Percentiles rank a stretch among this genome's conserved stretches.
Conservation (phyloP, 2,113 vertebrate genomes). For the Leucopsar rothschildi region DNA sequence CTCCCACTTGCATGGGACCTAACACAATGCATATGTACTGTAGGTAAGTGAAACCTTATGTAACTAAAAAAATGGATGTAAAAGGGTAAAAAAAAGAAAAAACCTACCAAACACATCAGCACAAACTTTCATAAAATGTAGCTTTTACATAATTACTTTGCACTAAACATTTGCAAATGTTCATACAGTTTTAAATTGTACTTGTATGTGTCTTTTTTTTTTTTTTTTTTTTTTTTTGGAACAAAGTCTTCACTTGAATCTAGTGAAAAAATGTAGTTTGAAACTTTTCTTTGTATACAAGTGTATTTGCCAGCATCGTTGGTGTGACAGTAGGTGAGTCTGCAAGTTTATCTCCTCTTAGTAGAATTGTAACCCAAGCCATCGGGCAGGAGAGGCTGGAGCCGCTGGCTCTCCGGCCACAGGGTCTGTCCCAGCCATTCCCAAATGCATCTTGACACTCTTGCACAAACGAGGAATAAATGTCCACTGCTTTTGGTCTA, state of each 20-base stretch:
- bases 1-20: slow-evolving; percentile 65
- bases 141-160: slow-evolving; percentile 73
- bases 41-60: slow-evolving; percentile 72
- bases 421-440: slow-evolving; percentile 35
- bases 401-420: slow-evolving; percentile 44
- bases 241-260: slow-evolving; percentile 72
- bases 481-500: slow-evolving; percentile 77
- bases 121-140: slow-evolving; percentile 72
- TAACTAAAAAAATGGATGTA: slow-evolving; percentile 67
- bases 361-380: slow-evolving; percentile 71
- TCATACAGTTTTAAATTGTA: slow-evolving; percentile 72
- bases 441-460: slow-evolving; percentile 73
- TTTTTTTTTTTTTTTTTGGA: slow-evolving; percentile 11
- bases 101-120: slow-evolving; percentile 69
- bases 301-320: slow-evolving; percentile 70
- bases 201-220: slow-evolving; percentile 63
- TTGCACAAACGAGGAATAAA: slow-evolving; percentile 80
- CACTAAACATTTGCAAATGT: slow-evolving; percentile 75
- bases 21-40: slow-evolving; percentile 64
- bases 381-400: slow-evolving; percentile 48
- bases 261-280: slow-evolving; percentile 72
- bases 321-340: slow-evolving; percentile 71
- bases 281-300: slow-evolving; percentile 70
- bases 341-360: slow-evolving; percentile 55
- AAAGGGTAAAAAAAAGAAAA: slow-evolving; percentile 52